Evolutionary conservation across 2,888 invertebrate species (phyloP), one percentile per base, ranked within the genome.

Genomic region (Cataglyphis livida): DNA sequence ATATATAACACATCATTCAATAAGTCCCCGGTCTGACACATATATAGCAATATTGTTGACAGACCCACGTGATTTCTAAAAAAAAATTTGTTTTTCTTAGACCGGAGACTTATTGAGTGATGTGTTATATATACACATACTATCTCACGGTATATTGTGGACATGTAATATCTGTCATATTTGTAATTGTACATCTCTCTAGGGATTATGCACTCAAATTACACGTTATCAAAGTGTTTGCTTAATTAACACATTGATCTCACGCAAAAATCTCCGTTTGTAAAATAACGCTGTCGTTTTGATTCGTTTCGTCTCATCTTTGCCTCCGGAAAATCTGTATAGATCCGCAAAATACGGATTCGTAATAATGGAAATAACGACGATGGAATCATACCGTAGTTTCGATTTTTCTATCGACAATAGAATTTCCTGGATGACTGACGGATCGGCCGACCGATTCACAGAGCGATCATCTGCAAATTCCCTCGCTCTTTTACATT

Each of bases 401-500:
- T 48, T 65, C 79, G 85, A 82, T 87, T 87, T 89, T 89, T 81
- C 59, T 64, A 59, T 78, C 81, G 81, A 86, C 90, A 86, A 88
- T 85, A 84, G 87, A 90, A 91, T 91, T 90, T 90, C 88, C 86
- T 88, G 89, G 88, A 76, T 88, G 87, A 89, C 85, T 88, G 90
- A 87, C 87, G 90, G 79, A 85, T 85, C 64, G 82, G 85, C 68
- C 83, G n/a, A 75, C 76, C 76, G 83, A 86, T 84, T 86, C 86
- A 59, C 76, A 7, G 73, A 64, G 85, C 88, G 87, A 91, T 91
- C 91, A 90, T 82, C 92, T 91, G 90, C 91, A 88, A 92, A 92
- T 90, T 90, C 88, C 87, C 87, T 71, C 82, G 87, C 88, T 90
- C 85, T 90, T 92, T 91, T 91, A 86, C 90, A 90, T 91, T 87